Evolutionary conservation across 2,113 vertebrate genomes (phyloP).

Genomic region (Pterocles gutturalis): DNA sequence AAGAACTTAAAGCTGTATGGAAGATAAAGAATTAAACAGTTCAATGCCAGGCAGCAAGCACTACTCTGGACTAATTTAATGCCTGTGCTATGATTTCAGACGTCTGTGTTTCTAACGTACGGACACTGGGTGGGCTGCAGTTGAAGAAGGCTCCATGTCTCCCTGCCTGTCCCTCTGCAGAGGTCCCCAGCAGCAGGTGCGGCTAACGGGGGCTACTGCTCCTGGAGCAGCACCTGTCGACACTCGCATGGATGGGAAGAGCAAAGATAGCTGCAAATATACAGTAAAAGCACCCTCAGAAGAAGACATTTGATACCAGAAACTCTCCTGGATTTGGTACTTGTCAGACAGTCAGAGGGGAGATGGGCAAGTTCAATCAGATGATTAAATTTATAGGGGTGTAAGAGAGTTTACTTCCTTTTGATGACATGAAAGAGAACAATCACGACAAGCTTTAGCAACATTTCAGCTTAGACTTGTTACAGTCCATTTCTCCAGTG

Average conservation of each 20-base stretch:
- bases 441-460: not conserved
- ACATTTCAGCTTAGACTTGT: not conserved
- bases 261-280: not conserved
- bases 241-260: not conserved
- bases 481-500: not conserved
- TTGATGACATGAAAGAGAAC: not conserved
- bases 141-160: not conserved
- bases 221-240: accelerated
- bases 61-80: not conserved
- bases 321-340: not conserved
- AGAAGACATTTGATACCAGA: not conserved
- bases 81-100: not conserved
- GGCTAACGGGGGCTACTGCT: not conserved
- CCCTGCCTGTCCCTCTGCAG: not conserved
- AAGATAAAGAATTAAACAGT: not conserved
- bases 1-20: not conserved
- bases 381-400: not conserved
- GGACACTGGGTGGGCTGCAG: not conserved
- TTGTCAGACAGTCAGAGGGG: not conserved
- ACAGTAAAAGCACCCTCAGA: not conserved
- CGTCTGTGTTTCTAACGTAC: accelerated
- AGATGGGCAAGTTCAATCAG: not conserved
- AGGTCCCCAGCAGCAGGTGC: not conserved
- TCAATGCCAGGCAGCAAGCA: not conserved
- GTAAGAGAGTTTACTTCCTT: not conserved